Evolutionary conservation across 2,888 invertebrate species (phyloP).

Genomic region (Erannis defoliaria): DNA sequence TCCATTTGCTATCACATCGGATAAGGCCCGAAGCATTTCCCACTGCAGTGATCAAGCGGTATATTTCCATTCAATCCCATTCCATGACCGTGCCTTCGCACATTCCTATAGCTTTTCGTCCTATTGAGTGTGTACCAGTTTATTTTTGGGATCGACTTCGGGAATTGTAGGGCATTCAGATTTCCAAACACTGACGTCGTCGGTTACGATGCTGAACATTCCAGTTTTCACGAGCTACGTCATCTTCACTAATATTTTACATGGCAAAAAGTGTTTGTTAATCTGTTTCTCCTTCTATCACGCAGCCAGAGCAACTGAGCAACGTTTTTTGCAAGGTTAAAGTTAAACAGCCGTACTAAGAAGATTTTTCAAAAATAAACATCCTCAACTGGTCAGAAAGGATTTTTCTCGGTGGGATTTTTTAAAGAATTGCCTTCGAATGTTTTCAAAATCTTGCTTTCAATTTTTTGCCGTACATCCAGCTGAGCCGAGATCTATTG

Average conservation of each 20-base stretch:
- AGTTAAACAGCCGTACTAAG: neutral
- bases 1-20: neutral
- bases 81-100: conserved; percentile 5
- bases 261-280: neutral
- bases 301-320: neutral
- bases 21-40: neutral
- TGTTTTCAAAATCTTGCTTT: no score
- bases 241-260: neutral
- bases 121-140: conserved; percentile 25
- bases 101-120: conserved; percentile 27
- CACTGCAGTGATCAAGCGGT: neutral
- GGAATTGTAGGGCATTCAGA: conserved; percentile 26
- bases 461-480: neutral
- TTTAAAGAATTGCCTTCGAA: no score
- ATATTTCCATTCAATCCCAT: conserved; percentile 7
- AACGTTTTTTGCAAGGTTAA: neutral
- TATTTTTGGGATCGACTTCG: conserved; percentile 34
- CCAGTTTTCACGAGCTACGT: conserved; percentile 15
- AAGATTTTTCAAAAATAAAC: no score
- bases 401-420: no score
- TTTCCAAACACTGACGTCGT: conserved; percentile 31
- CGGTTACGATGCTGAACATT: conserved; percentile 11
- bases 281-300: neutral
- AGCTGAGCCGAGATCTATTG: no score
- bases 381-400: no score